A percentile compares a stretch with the other conserved stretches of the same genome.
phyloP scores from a whole-genome alignment of 1,140 invertebrate genomes.

The Muscidifurax raptorellus region DNA sequence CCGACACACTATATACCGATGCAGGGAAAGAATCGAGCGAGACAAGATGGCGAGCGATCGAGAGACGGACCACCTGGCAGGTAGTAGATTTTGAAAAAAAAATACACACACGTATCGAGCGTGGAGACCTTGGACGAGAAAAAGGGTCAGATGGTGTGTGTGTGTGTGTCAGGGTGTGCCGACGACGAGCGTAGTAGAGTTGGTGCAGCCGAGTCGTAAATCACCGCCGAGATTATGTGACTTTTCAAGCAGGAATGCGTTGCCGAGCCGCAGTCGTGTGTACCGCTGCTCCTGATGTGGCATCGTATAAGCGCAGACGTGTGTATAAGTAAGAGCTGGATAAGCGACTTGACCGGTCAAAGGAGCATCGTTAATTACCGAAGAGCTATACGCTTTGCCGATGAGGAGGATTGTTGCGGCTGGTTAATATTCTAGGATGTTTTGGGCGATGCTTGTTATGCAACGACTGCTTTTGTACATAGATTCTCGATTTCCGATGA shows the following conservation, averaged over 20 bases:
- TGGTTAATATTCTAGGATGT: background rate
- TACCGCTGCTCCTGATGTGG: conserved; percentile 11
- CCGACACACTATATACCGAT: background rate
- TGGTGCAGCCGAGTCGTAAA: conserved; percentile 62
- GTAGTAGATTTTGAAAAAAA: conserved; percentile 62
- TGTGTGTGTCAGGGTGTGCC: conserved; percentile 17
- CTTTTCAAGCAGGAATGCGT: conserved; percentile 67
- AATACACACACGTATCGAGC: conserved; percentile 44
- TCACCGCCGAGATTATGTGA: conserved; percentile 70
- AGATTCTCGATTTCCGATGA: too few species aligned
- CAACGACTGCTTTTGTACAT: too few species aligned
- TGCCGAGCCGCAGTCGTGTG: conserved; percentile 41
- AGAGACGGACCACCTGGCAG: conserved; percentile 63
- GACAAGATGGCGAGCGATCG: conserved; percentile 38
- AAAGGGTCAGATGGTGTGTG: conserved; percentile 57
- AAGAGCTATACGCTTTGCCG: background rate
- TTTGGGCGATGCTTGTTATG: too few species aligned
- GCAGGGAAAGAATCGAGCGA: conserved; percentile 19
- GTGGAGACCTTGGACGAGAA: conserved; percentile 62
- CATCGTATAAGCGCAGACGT: background rate
- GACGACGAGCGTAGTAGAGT: conserved; percentile 1
- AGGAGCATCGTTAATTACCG: conserved; percentile 28
- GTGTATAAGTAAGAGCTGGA: background rate
- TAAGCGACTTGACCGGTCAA: conserved; percentile 22
- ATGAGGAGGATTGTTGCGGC: background rate